Conservation (phyloP, 1,140 invertebrate species). For the Conus ventricosus region DNA sequence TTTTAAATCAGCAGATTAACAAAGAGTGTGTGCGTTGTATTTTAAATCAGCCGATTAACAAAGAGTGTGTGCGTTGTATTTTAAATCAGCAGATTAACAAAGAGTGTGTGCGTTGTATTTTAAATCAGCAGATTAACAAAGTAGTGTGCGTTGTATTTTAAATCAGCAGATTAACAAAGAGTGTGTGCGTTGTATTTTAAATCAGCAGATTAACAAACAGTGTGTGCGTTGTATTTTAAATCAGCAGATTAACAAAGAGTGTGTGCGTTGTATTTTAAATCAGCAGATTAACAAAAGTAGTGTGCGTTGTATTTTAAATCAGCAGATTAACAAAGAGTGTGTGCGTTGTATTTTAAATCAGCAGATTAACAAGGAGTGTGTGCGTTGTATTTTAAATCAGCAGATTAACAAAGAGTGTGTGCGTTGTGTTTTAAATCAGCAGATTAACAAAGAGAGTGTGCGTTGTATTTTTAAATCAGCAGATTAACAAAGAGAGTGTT, state of each 20-base stretch:
- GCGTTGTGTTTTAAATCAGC: conserved; percentile 71
- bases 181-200: no score
- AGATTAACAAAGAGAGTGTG: no score
- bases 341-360: no score
- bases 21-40: no score
- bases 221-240: no score
- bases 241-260: conserved; percentile 71
- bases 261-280: no score
- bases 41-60: conserved; percentile 71
- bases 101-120: no score
- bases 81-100: conserved; percentile 71
- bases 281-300: conserved; percentile 71
- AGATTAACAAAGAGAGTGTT: no score
- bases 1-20: conserved; percentile 71
- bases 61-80: no score
- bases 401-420: conserved; percentile 59
- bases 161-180: conserved; percentile 71
- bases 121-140: conserved; percentile 71
- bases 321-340: conserved; percentile 71
- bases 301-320: no score
- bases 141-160: no score
- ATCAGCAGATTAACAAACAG: conserved; percentile 71
- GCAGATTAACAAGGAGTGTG: conserved; percentile 71
- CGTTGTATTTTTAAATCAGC: conserved; percentile 72
- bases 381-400: conserved; percentile 61